These are phyloP conservation scores for Sinodicranocentrus sp. DNA, from an alignment of 2,888 invertebrate species.

Conservation along the genomic window DNA sequence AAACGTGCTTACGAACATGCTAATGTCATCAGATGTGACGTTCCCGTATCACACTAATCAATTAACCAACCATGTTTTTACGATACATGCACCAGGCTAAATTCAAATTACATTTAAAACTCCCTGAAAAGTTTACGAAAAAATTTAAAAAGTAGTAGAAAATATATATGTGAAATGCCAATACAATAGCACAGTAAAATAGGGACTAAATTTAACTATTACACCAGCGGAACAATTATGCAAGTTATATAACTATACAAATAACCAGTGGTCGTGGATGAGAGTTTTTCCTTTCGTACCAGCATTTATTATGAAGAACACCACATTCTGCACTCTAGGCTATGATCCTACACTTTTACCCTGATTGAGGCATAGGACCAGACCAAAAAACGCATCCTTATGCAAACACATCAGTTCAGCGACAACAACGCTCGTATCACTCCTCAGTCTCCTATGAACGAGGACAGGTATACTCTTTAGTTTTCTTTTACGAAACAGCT, in stretches of 20 bases:
- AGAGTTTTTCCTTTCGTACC: conserved; percentile 4
- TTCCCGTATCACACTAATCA: no score
- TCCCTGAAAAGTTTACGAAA: conserved; percentile 4
- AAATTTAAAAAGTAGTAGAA: conserved; percentile 14
- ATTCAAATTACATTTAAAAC: not conserved
- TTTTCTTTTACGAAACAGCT: no score
- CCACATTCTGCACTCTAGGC: conserved; percentile 77
- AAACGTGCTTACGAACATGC: no score
- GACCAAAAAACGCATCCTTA: conserved; percentile 4
- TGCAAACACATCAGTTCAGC: not conserved
- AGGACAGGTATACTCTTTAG: not conserved
- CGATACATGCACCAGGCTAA: conserved; percentile 5
- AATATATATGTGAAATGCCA: conserved; percentile 13
- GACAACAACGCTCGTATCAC: conserved; percentile 5
- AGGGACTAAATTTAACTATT: conserved; percentile 9
- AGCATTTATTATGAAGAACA: conserved; percentile 69
- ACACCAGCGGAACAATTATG: not conserved
- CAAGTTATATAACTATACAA: conserved; percentile 6
- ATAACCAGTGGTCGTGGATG: conserved; percentile 14
- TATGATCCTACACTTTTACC: conserved; percentile 51
- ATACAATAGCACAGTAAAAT: conserved; percentile 12
- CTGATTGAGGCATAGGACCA: conserved; percentile 28
- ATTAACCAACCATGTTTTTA: not conserved
- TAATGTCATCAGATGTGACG: no score
- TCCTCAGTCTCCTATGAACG: conserved; percentile 8